A percentile compares a stretch with the other conserved stretches of the same genome.
These are phyloP conservation scores for Apus apus DNA, from an alignment of 2,113 vertebrate genomes.

Conservation along the genomic window DNA sequence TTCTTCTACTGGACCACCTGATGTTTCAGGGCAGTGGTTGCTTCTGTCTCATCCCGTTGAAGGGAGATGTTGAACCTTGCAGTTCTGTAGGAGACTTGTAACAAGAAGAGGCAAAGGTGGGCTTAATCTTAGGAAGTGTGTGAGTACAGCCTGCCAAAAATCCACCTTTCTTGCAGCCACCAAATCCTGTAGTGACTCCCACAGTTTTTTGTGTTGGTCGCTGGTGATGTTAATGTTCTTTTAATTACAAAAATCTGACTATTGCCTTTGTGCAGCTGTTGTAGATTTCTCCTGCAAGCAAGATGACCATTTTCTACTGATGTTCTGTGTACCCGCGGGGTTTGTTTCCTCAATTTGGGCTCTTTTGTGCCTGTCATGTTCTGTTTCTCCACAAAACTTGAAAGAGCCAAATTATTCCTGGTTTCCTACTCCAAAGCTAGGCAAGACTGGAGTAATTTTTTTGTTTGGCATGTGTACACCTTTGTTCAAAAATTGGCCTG, in stretches of 20 bases:
- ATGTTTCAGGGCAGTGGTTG: neutral
- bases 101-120: neutral
- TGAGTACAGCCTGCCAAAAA: neutral
- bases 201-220: neutral
- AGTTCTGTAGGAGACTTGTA: neutral
- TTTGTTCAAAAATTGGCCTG: constrained; percentile 49
- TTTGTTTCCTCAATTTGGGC: neutral
- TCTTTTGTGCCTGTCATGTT: constrained; percentile 32
- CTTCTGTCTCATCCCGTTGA: neutral
- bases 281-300: neutral
- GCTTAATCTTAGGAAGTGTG: neutral
- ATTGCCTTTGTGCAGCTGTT: neutral
- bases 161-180: neutral
- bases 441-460: neutral
- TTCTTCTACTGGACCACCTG: neutral
- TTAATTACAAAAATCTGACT: neutral
- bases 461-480: constrained; percentile 38
- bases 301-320: constrained; percentile 27
- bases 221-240: neutral
- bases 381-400: neutral
- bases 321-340: neutral
- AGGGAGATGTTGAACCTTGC: neutral
- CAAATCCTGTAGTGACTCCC: neutral
- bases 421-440: constrained; percentile 5
- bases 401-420: constrained; percentile 4